Evolutionary conservation across 2,113 vertebrate genomes (phyloP), one percentile per base, ranked within the genome.

Genomic region (Plectropomus leopardus): DNA sequence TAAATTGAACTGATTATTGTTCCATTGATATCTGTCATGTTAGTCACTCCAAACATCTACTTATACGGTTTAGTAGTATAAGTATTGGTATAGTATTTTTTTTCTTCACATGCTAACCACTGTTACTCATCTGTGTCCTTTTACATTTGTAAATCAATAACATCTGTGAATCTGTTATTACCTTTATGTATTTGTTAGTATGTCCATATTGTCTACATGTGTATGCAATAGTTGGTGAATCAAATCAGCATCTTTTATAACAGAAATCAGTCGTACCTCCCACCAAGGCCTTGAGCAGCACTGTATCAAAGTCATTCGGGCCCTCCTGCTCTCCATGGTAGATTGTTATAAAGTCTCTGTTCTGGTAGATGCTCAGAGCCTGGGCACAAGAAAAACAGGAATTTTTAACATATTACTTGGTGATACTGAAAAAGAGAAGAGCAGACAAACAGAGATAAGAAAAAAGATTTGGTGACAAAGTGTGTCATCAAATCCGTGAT

Each of bases 291-390:
- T 94, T 96, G 30, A 98, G 93, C 55, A 98, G 93, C 0, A 98
- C 94, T 1, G 96, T 97, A 64, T 98, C 97, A 72, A 98, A 97
- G 34, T 97, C 96, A 59, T 97, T 96, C 0, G 95, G 89, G 6
- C 95, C 95, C 0, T 97, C 97, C 21, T 96, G 94, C 5, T 96
- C 92, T 63, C 88, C 93, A 0, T 96, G 92, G 72, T 96, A 96
- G 68, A 98, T 82, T 0, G 95, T 96, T 64, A 98, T 95, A 44
- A 97, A 75, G 32, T 96, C 94, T 84, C 92, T 94, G 79, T 94
- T 95, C 54, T 94, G 94, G 92, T 96, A 96, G 84, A 98, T 96
- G 50, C 93, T 94, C 74, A 96, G 85, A 66, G 94, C 90, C 97
- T 98, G 79, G 1, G 40, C 57, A 61, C 16, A 11, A 34, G 16